These are phyloP conservation scores for Morpho achilles DNA, from an alignment of 2,888 invertebrate genomes.

Conservation along the genomic window DNA sequence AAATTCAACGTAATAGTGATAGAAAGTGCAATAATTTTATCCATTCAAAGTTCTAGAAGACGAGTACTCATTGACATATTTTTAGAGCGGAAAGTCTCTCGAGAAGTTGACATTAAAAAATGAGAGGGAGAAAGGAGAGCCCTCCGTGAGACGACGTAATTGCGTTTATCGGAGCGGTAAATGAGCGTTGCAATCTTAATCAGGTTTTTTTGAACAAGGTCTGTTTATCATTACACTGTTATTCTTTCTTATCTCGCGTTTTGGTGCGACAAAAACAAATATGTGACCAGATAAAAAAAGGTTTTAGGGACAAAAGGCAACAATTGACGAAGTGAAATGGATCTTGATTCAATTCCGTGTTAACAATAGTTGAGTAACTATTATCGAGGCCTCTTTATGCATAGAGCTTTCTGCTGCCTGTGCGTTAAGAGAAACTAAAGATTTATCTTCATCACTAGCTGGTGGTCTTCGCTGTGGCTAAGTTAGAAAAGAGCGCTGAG, in stretches of 20 bases:
- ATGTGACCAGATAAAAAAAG: neutral
- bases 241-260: constrained; percentile 26
- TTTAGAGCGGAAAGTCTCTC: constrained; percentile 28
- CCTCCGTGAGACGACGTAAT: constrained; percentile 57
- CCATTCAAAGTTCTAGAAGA: constrained; percentile 19
- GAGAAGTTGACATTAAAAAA: constrained; percentile 40
- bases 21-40: constrained; percentile 19
- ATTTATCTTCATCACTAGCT: too few relatives aligned
- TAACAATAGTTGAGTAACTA: neutral
- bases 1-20: neutral
- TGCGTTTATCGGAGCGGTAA: constrained; percentile 72
- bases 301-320: neutral
- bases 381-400: neutral
- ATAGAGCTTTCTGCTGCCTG: too few relatives aligned
- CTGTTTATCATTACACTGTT: constrained; percentile 37
- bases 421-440: too few relatives aligned
- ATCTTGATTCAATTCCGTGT: constrained; percentile 3
- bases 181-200: constrained; percentile 73
- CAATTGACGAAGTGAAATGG: constrained; percentile 1
- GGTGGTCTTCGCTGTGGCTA: too few relatives aligned
- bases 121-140: constrained; percentile 43
- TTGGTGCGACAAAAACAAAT: neutral
- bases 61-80: constrained; percentile 33
- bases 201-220: constrained; percentile 44
- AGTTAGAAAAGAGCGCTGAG: too few relatives aligned